Evolutionary conservation across 2,888 invertebrate genomes (phyloP).

Genomic region (Oasisia sp.): DNA sequence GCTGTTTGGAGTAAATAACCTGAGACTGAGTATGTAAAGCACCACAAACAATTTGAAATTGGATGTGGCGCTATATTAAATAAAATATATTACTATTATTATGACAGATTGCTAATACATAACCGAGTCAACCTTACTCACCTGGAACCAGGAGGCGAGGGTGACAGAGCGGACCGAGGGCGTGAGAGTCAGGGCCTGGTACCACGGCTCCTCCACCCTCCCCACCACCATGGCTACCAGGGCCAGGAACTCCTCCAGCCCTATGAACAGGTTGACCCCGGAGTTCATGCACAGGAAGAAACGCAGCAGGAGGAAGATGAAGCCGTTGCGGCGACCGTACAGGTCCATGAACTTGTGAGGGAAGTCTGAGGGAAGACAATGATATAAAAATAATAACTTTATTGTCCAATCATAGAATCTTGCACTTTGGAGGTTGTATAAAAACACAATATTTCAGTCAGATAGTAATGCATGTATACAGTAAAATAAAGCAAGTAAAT

Average conservation of each 20-base stretch:
- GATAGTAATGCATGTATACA: no score
- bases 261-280: slow-evolving; percentile 50
- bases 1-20: no score
- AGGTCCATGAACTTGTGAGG: slow-evolving; percentile 50
- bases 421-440: no score
- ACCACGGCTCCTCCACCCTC: slow-evolving; percentile 43
- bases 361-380: slow-evolving; percentile 24
- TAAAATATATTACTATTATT: no score
- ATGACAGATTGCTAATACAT: background rate
- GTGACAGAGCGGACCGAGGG: slow-evolving; percentile 57
- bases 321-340: slow-evolving; percentile 58
- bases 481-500: no score
- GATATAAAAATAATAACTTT: no score
- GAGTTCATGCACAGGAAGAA: slow-evolving; percentile 59
- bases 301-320: slow-evolving; percentile 53
- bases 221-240: slow-evolving; percentile 48
- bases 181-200: slow-evolving; percentile 47
- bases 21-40: no score
- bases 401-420: no score
- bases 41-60: no score
- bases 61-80: no score
- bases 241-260: slow-evolving; percentile 55
- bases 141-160: slow-evolving; percentile 60
- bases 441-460: no score
- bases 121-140: slow-evolving; percentile 32